Evolutionary conservation across 2,797 vertebrate genomes (phyloP).

Genomic region (Neomorphus geoffroyi): DNA sequence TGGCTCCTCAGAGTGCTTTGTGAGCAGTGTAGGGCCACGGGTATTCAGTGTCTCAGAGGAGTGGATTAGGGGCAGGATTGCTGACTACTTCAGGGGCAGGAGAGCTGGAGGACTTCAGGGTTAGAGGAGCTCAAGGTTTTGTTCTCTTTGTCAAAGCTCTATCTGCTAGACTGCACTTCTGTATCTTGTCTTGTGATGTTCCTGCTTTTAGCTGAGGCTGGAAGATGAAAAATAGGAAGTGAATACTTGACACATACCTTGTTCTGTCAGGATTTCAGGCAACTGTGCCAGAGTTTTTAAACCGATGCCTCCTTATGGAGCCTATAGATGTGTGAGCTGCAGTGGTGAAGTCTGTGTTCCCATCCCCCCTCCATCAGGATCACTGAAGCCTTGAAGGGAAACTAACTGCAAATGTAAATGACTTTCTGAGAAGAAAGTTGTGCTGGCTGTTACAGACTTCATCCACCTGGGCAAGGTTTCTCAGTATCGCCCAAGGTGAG

Average conservation of each 20-base stretch:
- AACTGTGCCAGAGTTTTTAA: neutral
- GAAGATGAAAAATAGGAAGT: neutral
- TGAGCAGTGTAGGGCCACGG: neutral
- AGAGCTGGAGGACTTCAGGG: neutral
- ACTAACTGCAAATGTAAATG: conserved; percentile 52
- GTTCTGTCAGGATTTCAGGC: neutral
- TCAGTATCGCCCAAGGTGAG: conserved; percentile 40
- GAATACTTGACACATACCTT: neutral
- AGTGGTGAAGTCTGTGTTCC: neutral
- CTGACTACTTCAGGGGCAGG: neutral
- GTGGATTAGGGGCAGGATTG: neutral
- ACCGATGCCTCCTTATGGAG: neutral
- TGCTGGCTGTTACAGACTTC: conserved; percentile 7
- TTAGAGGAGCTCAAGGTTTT: neutral
- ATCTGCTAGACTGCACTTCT: neutral
- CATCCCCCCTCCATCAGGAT: neutral
- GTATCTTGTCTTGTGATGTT: neutral
- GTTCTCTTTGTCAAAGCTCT: neutral
- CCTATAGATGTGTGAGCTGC: neutral
- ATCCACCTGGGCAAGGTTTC: conserved; percentile 38
- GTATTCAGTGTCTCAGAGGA: neutral
- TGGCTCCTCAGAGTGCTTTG: neutral
- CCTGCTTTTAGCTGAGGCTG: conserved; percentile 10
- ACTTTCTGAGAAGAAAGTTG: conserved; percentile 66
- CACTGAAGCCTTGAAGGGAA: conserved; percentile 48